Evolutionary conservation across 2,113 vertebrate species (phyloP).

Genomic region (Thinocorus orbignyianus): DNA sequence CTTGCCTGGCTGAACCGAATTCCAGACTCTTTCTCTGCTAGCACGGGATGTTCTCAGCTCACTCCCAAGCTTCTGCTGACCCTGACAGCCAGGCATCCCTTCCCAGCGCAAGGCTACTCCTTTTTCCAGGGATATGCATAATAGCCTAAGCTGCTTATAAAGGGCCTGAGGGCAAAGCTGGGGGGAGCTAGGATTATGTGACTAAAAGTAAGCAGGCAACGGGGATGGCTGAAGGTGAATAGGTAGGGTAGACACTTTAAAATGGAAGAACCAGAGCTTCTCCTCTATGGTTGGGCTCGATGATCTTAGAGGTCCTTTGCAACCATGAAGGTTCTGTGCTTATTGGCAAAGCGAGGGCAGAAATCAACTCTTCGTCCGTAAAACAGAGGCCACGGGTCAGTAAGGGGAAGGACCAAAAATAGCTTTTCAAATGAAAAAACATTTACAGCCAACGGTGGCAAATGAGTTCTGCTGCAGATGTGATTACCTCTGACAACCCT

Average conservation of each 20-base stretch:
- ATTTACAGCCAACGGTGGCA: neutral
- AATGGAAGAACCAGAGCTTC: neutral
- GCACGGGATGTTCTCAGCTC: neutral
- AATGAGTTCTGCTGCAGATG: neutral
- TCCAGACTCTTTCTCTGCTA: neutral
- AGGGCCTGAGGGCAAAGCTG: constrained; percentile 19
- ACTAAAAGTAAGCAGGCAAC: constrained; percentile 24
- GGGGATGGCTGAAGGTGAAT: constrained; percentile 3
- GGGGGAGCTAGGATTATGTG: neutral
- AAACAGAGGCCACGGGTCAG: neutral
- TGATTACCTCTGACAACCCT: neutral
- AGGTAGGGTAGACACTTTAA: neutral
- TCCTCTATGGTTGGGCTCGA: too few relatives aligned
- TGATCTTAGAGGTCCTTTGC: too few relatives aligned
- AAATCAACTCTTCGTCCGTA: neutral
- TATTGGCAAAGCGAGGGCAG: neutral
- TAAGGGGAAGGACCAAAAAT: neutral
- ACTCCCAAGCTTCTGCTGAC: constrained; percentile 6
- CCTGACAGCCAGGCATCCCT: neutral
- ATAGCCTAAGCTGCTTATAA: constrained; percentile 26
- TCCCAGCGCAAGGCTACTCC: neutral
- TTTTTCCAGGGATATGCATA: constrained; percentile 37
- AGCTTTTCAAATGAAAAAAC: neutral
- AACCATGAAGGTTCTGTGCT: neutral
- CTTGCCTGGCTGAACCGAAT: neutral